Evolutionary conservation across 2,113 vertebrate species (phyloP).

Genomic region (Rafetus swinhoei): DNA sequence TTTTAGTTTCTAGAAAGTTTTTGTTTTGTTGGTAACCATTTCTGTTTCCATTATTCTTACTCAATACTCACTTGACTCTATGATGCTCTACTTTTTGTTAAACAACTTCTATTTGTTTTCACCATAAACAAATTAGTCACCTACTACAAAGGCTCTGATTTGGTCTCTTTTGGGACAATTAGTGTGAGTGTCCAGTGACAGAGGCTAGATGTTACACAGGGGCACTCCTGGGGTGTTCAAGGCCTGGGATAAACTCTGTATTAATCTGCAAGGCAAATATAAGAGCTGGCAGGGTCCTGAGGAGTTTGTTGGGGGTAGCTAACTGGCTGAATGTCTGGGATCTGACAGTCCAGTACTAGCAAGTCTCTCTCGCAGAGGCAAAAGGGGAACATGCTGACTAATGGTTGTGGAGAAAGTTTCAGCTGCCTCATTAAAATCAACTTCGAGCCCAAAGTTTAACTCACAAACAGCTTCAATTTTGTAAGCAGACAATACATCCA

Average conservation of each 20-base stretch:
- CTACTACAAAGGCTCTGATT: neutral
- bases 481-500: neutral
- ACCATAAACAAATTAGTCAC: neutral
- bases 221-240: neutral
- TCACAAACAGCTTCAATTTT: neutral
- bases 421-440: neutral
- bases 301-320: neutral
- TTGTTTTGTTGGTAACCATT: neutral
- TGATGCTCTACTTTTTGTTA: neutral
- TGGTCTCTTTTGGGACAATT: neutral
- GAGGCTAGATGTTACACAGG: neutral
- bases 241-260: neutral
- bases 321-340: neutral
- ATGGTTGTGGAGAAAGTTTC: neutral
- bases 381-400: neutral
- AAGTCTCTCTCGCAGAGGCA: neutral
- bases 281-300: neutral
- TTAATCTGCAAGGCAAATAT: neutral
- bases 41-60: neutral
- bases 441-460: constrained; percentile 22
- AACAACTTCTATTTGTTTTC: neutral
- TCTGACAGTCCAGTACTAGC: neutral
- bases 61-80: neutral
- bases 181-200: neutral
- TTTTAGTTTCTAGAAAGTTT: neutral